Evolutionary conservation across 2,888 invertebrate species (phyloP).

Genomic region (Strigamia crassipes): DNA sequence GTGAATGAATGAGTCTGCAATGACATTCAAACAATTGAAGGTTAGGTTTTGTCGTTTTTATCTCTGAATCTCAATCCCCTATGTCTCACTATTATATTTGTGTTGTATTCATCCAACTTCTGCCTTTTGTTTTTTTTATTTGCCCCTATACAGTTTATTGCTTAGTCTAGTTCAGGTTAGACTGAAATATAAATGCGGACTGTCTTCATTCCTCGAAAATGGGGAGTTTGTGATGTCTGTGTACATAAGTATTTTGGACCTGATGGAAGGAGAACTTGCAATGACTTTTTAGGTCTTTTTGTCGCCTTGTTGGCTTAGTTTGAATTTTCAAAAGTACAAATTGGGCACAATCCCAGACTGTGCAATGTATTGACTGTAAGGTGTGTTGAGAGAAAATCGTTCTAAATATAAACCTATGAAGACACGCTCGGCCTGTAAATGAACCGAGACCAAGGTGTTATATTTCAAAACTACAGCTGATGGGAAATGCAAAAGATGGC

Average conservation of each 20-base stretch:
- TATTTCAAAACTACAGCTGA: no score
- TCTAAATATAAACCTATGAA: background rate
- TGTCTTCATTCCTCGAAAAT: background rate
- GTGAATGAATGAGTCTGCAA: conserved; percentile 4
- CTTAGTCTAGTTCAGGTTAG: background rate
- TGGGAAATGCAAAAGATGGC: no score
- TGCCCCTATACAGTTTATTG: background rate
- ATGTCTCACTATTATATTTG: conserved; percentile 25
- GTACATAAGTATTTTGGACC: background rate
- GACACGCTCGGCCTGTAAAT: conserved; percentile 16
- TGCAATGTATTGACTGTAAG: conserved; percentile 14
- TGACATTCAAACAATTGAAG: conserved; percentile 17
- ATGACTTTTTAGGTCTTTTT: background rate
- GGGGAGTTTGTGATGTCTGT: conserved; percentile 6
- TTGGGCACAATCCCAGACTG: background rate
- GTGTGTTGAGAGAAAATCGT: background rate
- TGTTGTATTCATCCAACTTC: background rate
- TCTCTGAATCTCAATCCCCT: conserved; percentile 22
- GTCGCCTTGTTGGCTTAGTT: background rate
- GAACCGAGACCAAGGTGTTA: background rate
- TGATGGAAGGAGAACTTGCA: background rate
- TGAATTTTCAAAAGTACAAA: background rate
- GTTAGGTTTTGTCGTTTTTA: conserved; percentile 5
- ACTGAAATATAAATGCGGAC: conserved; percentile 29
- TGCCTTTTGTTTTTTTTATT: background rate